A percentile compares a stretch with the other conserved stretches of the same genome.
These are phyloP conservation scores for Cinclus cinclus DNA, from an alignment of 2,113 vertebrate species.

Conservation along the genomic window DNA sequence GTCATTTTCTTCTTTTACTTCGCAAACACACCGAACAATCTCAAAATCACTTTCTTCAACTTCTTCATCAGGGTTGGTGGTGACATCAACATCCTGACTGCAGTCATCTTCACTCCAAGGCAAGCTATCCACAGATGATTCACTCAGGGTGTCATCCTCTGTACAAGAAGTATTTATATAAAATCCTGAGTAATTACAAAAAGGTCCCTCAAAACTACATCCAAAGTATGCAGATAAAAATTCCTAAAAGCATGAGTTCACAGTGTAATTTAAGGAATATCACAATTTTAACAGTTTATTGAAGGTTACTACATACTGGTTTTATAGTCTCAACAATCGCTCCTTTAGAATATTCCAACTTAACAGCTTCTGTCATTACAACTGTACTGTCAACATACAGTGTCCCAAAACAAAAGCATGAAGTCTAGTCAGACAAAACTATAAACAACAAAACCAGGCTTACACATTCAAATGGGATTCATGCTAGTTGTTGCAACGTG, in stretches of 20 bases:
- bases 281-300: neutral
- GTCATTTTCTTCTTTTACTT: conserved; percentile 96
- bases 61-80: conserved; percentile 82
- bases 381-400: neutral
- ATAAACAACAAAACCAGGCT: neutral
- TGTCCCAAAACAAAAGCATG: neutral
- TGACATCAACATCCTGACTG: conserved; percentile 84
- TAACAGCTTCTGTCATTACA: neutral
- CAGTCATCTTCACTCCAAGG: conserved; percentile 92
- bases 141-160: conserved; percentile 90
- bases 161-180: neutral
- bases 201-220: neutral
- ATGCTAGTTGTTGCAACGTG: neutral
- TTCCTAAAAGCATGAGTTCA: neutral
- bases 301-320: neutral
- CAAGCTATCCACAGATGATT: conserved; percentile 90
- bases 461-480: neutral
- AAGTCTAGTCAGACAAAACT: neutral
- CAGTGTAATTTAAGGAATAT: neutral
- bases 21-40: conserved; percentile 92
- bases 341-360: neutral
- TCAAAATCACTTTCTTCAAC: conserved; percentile 82
- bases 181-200: neutral
- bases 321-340: neutral
- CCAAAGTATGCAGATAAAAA: neutral